Evolutionary conservation across 2,888 invertebrate species (phyloP), one percentile per base, ranked within the genome.

Genomic region (Tipula helvola): DNA sequence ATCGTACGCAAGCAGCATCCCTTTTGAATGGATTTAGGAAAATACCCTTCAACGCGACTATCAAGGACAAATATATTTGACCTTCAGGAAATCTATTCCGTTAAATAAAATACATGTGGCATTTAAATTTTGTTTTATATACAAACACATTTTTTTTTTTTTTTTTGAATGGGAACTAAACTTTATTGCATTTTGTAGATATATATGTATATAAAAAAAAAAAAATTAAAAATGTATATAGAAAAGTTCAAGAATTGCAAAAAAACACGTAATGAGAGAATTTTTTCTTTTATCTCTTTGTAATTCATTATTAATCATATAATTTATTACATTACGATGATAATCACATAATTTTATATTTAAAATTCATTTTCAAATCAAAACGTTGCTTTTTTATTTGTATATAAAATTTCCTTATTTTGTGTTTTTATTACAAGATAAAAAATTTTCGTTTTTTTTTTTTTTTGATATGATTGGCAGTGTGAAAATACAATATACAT

Each of bases 401-500:
- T 71, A 28, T 18, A 71, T 28, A 71, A 71, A 57, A 71, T 28
- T 71, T 71, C 10, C 18, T 71, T 28, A 71, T 28, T 71, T 28
- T 71, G 71, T 71, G 28, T 71, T 10, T 71, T 18, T 28, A 71
- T 28, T 71, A 28, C 28, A 71, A 71, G 71, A 71, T 71, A 71
- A 71, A 71, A 71, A 71, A 71, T 28, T 18, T 71, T 28, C 2
- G 16, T 52, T 4, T 52, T 71, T 71, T 71, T 52, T 4, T 52
- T 71, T 71, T 71, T 71, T 71, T 71, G 71, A 71, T 71, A 71
- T 71, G 71, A 71, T 71, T 71, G 71, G 71, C 71, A 71, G 71
- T 71, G 71, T 71, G 71, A 71, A 71, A 71, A 71, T 71, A 71
- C 71, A 71, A 71, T 71, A 71, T 71, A 71, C 71, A n/a, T n/a